Percentiles rank a stretch among this genome's conserved stretches.
These are phyloP conservation scores for Drosophila setosimentum DNA, from an alignment of 2,888 invertebrate genomes.

Conservation along the genomic window DNA sequence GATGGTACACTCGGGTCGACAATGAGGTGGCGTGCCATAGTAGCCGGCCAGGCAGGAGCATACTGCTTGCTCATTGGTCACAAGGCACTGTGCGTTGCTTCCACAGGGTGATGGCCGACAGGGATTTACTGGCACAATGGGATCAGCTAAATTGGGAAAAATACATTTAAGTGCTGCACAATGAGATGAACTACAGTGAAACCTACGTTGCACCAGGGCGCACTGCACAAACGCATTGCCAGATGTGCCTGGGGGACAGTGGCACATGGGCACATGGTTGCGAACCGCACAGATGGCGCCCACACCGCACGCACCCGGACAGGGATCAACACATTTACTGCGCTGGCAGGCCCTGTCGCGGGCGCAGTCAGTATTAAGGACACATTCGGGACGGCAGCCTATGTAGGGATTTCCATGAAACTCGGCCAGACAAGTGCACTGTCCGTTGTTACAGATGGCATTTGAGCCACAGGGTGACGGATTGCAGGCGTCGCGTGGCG, in stretches of 20 bases:
- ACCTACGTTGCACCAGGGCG: constrained; percentile 86
- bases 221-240: constrained; percentile 91
- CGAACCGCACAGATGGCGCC: constrained; percentile 91
- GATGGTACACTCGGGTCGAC: constrained; percentile 91
- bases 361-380: constrained; percentile 91
- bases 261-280: constrained; percentile 91
- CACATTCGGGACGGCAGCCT: constrained; percentile 92
- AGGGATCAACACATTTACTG: constrained; percentile 92
- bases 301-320: constrained; percentile 90
- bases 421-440: constrained; percentile 89
- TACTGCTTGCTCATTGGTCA: constrained; percentile 88
- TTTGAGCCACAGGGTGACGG: constrained; percentile 93
- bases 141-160: constrained; percentile 54
- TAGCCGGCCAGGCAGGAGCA: constrained; percentile 90
- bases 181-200: constrained; percentile 44
- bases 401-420: constrained; percentile 88
- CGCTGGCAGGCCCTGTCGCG: constrained; percentile 90
- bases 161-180: background rate
- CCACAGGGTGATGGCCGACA: constrained; percentile 92
- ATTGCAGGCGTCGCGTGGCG: constrained; percentile 86
- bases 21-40: constrained; percentile 90
- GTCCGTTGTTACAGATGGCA: constrained; percentile 89
- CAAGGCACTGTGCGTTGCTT: constrained; percentile 90
- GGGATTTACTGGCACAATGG: constrained; percentile 84
- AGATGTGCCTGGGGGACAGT: constrained; percentile 88